Base-by-base conservation (phyloP, 2,888 invertebrate genomes). In the Ophioninae sp. region DNA sequence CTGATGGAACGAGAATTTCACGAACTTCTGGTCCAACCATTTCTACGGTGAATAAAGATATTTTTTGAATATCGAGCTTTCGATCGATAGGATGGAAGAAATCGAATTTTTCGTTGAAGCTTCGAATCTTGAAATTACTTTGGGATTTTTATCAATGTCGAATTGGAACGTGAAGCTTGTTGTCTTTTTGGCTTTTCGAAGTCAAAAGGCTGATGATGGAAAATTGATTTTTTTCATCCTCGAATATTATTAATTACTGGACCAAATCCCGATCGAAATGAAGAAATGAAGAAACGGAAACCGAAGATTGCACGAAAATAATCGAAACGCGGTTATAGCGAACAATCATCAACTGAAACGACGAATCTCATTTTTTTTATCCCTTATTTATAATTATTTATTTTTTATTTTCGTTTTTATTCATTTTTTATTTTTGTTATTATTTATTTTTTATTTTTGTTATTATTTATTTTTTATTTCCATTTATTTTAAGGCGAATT, bases 221-320 rank as follows among this genome's bases (percentile, higher is more conserved):
- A 68, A 68, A 30, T 68, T 13, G 23, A 30, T 23, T 68, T 51
- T 51, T 23, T 68, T 17, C 23, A 51, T 51, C 68, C 13, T 51
- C n/a, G 68, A 68, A 22, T 20, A n/a, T 41, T n/a, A 68, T 77
- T 59, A 67, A 13, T 39, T 51, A 59, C 39, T 7, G 30, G 41
- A 59, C 22, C 59, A 30, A 65, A 74, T n/a, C 20, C 37, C n/a
- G 6, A 51, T 51, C 13, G 13, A 51, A 51, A 13, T 3, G 17
- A 6, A 17, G 51, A 17, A 51, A 51, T 51, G 51, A 51, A 0
- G 17, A 6, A 13, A 13, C 17, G 17, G 5, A 13, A 17, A 6
- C 13, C 51, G 17, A 17, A 51, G 51, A 6, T 51, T 51, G 51
- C 51, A 17, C 6, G 51, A 13, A 51, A 17, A 30, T 30, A 30